These are phyloP conservation scores for Meteorus sp. DNA, from an alignment of 1,140 invertebrate species.

Conservation along the genomic window DNA sequence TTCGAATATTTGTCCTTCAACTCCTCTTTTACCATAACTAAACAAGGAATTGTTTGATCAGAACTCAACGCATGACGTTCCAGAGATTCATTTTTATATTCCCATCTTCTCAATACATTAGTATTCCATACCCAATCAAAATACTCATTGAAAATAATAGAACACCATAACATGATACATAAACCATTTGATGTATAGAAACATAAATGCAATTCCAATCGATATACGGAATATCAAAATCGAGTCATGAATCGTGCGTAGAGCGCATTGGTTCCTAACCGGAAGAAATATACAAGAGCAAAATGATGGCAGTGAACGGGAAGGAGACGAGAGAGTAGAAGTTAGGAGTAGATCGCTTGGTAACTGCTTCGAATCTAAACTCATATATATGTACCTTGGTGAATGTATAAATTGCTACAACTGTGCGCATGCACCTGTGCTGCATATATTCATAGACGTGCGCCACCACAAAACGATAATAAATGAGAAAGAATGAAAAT, in stretches of 20 bases:
- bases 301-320: not conserved
- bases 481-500: too few relatives aligned
- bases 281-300: constrained; percentile 2
- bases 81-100: too few relatives aligned
- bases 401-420: constrained; percentile 17
- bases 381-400: constrained; percentile 18
- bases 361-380: constrained; percentile 22
- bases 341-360: constrained; percentile 8
- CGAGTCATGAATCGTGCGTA: not conserved
- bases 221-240: not conserved
- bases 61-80: too few relatives aligned
- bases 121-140: too few relatives aligned
- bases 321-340: constrained; percentile 6
- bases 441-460: constrained; percentile 21
- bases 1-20: too few relatives aligned
- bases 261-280: not conserved
- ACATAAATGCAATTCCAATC: not conserved
- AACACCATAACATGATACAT: too few relatives aligned
- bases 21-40: too few relatives aligned
- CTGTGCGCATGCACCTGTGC: constrained; percentile 25
- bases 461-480: constrained; percentile 12
- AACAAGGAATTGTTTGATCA: too few relatives aligned
- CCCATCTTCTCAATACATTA: too few relatives aligned
- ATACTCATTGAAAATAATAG: too few relatives aligned
- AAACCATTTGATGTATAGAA: not conserved